Base-by-base conservation (phyloP, 2,113 vertebrate genomes). In the Haemorhous mexicanus region DNA sequence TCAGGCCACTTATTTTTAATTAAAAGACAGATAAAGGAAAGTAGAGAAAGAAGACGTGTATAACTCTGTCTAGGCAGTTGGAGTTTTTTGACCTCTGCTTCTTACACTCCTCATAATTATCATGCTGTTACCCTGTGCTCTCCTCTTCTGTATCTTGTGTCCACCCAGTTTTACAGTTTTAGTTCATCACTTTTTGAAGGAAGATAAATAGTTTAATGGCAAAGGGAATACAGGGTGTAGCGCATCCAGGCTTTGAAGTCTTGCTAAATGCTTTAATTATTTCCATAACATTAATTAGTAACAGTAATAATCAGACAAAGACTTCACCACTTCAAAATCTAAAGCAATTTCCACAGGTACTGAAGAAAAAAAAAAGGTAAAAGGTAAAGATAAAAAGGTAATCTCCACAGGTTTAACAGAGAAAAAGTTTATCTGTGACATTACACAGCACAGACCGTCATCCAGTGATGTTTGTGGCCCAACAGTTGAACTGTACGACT, bases 1-100 rank as follows among this genome's bases (percentile, higher is more conserved):
- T 75, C 61, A 72, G 56, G 44, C n/a, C 62, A 82, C 35, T 93
- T 72, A 52, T 44, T 84, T 94, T 95, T 87, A 52, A 93, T 95
- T 91, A 91, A 93, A 93, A 84, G 19, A 20, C 33, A 81, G 43
- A 67, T 10, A 50, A 94, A 84, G 43, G 75, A 78, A 84, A 0
- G 1, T n/a, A 11, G 52, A 27, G 56, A 63, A 84, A 84, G 63
- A 89, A 47, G 53, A 90, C 13, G 8, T 16, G 3, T 81, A 39
- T 33, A 61, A 69, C 44, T 61, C 10, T 19, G 16, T 30, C 24
- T 50, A 66, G 22, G 32, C 46, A 74, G 76, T 4, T 84, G 87
- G 73, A 89, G 43, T 67, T 84, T 76, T 93, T 63, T 91, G 73
- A 89, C 58, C 62, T 94, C 58, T 89, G 43, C 21, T 79, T 93